A percentile compares a stretch with the other conserved stretches of the same genome.
These are phyloP conservation scores for Morone chrysops DNA, from an alignment of 2,113 vertebrate species.

Conservation along the genomic window DNA sequence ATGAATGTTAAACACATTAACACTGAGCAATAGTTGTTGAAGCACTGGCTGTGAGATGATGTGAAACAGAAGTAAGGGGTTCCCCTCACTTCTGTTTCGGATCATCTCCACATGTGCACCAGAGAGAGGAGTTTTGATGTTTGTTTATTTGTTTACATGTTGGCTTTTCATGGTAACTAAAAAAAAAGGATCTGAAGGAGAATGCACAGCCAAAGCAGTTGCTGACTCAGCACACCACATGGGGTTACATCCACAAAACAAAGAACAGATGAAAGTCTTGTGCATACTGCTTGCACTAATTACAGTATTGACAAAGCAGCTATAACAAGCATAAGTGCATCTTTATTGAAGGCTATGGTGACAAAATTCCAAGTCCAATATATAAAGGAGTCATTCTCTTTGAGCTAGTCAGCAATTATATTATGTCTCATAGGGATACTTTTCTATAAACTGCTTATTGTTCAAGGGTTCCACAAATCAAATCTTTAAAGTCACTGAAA, in stretches of 20 bases:
- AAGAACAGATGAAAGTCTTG: conserved; percentile 56
- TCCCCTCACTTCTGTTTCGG: conserved; percentile 44
- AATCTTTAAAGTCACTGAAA: neutral
- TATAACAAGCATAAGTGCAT: neutral
- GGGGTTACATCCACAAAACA: conserved; percentile 53
- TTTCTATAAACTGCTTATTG: neutral
- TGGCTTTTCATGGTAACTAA: conserved; percentile 55
- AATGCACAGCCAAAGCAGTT: conserved; percentile 46
- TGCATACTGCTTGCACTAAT: conserved; percentile 47
- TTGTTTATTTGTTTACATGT: conserved; percentile 51
- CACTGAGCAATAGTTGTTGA: conserved; percentile 18
- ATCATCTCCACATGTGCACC: conserved; percentile 60
- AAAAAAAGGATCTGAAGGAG: conserved; percentile 27
- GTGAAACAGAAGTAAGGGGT: conserved; percentile 45
- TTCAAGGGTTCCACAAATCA: neutral
- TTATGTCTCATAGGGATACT: neutral
- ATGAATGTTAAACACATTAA: conserved; percentile 37
- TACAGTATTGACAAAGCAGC: conserved; percentile 15
- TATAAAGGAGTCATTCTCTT: neutral
- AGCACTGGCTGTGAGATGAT: conserved; percentile 31
- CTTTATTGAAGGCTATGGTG: neutral
- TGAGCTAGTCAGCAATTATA: neutral
- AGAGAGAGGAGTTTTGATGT: conserved; percentile 13
- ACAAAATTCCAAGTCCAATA: neutral
- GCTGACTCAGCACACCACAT: conserved; percentile 66